Conservation (phyloP, 2,888 invertebrate genomes). For the Parnassius apollo region DNA sequence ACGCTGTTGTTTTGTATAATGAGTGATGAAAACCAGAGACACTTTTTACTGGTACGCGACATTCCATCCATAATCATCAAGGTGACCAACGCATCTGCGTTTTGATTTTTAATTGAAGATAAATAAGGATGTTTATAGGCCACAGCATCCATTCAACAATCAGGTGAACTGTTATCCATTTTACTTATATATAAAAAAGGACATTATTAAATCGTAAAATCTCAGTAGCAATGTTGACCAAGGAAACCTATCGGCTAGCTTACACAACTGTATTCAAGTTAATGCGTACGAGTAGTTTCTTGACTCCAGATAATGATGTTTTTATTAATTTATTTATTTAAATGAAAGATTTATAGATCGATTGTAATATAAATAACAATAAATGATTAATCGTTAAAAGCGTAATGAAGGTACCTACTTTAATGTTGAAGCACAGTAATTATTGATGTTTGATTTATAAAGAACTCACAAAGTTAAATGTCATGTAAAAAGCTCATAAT, state of each 20-base stretch:
- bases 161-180: too few species aligned
- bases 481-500: neutral
- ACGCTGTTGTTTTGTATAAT: too few species aligned
- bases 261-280: neutral
- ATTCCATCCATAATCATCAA: too few species aligned
- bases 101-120: too few species aligned
- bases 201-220: slow-evolving; percentile 1
- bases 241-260: slow-evolving; percentile 3
- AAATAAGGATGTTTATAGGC: too few species aligned
- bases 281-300: slow-evolving; percentile 2
- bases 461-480: neutral
- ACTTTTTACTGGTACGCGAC: too few species aligned
- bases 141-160: too few species aligned
- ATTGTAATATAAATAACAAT: neutral
- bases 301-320: slow-evolving; percentile 3
- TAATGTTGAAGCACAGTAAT: neutral
- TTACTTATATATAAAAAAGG: neutral
- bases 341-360: neutral
- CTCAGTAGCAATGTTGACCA: neutral
- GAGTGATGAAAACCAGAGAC: too few species aligned
- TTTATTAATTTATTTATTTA: neutral
- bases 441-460: neutral
- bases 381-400: neutral
- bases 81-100: too few species aligned
- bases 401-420: neutral